Base-by-base conservation (phyloP, 2,888 invertebrate species). In the Meghimatium bilineatum region DNA sequence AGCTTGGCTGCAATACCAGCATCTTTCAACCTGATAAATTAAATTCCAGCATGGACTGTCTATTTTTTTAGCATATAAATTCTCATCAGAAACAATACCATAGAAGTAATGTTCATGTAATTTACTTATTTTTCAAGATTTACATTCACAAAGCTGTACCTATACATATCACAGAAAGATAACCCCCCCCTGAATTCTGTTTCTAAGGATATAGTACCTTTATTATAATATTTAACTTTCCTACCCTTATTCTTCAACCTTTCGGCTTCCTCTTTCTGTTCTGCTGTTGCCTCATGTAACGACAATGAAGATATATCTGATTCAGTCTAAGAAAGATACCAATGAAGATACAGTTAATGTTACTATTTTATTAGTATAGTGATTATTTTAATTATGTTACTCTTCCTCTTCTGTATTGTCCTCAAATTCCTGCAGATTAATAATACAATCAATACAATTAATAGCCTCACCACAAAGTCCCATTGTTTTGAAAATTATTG, bases 241-340 rank as follows among this genome's bases (percentile, higher is more conserved):
- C 97, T 97, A 87, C 98, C 98, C 92, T 96, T 96, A 92, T 96
- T 97, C 94, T 99, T 99, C 66, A 97, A 95, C 49, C 95, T 95
- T 93, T 98, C 98, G 10, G 98, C 98, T 91, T 96, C 95, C 67
- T 90, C 92, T 86, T 93, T 94, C 79, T 94, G 94, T 74, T 91
- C 93, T 52, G 91, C 90, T 36, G 92, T 93, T 36, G 91, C 88
- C 86, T 91, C 91, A 85, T 91, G 91, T 80, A 92, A 83, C 23
- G 91, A 91, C 67, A 91, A 82, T 38, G 87, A 86, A 32, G 91
- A 87, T 85, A 91, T 89, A 69, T 90, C 90, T 82, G 80, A 84
- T 32, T 84, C 84, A 38, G 84, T 77, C 84, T 84, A 66, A 2
- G 74, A 77, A 77, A n/a, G 34, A 56, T 29, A 23, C 38, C 78